A percentile compares a stretch with the other conserved stretches of the same genome.
These are phyloP conservation scores for Aselliscus stoliczkanus DNA, from an alignment of 2,797 vertebrate genomes.

Conservation along the genomic window DNA sequence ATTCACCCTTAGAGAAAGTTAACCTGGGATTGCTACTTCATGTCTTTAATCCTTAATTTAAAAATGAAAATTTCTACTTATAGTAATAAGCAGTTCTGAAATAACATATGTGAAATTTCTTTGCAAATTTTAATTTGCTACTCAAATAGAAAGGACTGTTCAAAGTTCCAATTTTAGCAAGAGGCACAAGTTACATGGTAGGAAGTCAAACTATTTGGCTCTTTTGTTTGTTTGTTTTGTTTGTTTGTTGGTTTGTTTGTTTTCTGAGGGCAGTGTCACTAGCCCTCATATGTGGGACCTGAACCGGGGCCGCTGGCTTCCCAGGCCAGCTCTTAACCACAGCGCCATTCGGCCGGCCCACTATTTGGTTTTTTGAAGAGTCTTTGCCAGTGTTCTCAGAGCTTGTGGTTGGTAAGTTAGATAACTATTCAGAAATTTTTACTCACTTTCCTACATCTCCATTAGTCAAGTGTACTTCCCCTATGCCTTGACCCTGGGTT, in stretches of 20 bases:
- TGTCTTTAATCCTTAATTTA: neutral
- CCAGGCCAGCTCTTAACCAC: no score
- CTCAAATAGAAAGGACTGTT: neutral
- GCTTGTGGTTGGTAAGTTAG: neutral
- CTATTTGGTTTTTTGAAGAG: neutral
- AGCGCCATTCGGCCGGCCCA: no score
- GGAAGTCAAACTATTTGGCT: neutral
- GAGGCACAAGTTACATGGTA: neutral
- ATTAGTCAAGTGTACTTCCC: neutral
- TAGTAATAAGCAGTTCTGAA: neutral
- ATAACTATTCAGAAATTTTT: neutral
- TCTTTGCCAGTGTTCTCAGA: neutral
- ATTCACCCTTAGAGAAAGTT: neutral
- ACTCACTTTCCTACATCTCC: neutral
- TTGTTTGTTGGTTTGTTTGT: no score
- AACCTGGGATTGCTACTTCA: neutral
- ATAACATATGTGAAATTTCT: neutral
- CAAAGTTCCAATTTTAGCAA: neutral
- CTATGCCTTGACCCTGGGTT: neutral
- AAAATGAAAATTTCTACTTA: neutral
- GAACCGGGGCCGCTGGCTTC: no score
- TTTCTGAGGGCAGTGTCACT: no score
- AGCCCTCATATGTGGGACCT: no score
- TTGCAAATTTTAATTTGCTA: neutral
- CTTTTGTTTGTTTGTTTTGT: no score